These are phyloP conservation scores for Hypanus sabinus DNA, from an alignment of 2,113 vertebrate species.

Conservation along the genomic window DNA sequence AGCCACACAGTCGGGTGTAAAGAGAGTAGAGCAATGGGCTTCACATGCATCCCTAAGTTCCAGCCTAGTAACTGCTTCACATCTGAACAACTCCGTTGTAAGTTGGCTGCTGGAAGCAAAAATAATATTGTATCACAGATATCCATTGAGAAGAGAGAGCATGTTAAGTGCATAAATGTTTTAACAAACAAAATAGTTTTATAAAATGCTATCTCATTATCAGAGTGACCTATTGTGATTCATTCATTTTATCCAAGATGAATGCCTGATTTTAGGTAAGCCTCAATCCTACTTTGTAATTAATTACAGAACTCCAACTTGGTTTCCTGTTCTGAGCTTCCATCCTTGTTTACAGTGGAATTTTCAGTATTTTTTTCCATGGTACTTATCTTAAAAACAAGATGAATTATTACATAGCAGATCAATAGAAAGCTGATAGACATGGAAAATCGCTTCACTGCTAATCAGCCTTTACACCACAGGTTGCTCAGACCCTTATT, in stretches of 20 bases:
- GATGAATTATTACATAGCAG: neutral
- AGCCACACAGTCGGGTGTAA: too few relatives aligned
- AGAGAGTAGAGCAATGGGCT: too few relatives aligned
- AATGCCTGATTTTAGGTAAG: neutral
- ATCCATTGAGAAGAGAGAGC: neutral
- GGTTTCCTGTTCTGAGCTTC: neutral
- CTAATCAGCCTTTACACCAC: neutral
- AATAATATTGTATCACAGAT: neutral
- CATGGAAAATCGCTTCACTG: too few relatives aligned
- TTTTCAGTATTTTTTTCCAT: neutral
- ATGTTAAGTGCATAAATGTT: neutral
- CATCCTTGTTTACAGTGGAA: neutral
- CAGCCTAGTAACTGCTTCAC: too few relatives aligned
- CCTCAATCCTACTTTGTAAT: neutral
- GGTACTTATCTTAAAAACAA: neutral
- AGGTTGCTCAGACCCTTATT: neutral
- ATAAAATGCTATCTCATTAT: neutral
- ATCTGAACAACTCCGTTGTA: too few relatives aligned
- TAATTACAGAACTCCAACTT: neutral
- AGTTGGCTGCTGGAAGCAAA: neutral
- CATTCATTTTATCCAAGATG: neutral
- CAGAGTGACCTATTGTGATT: neutral
- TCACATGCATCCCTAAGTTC: too few relatives aligned
- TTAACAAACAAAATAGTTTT: neutral
- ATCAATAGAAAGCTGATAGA: neutral